Percentiles rank a stretch among this genome's conserved stretches.
phyloP scores from a whole-genome alignment of 2,888 invertebrate genomes.

The Mythimna ferrago region DNA sequence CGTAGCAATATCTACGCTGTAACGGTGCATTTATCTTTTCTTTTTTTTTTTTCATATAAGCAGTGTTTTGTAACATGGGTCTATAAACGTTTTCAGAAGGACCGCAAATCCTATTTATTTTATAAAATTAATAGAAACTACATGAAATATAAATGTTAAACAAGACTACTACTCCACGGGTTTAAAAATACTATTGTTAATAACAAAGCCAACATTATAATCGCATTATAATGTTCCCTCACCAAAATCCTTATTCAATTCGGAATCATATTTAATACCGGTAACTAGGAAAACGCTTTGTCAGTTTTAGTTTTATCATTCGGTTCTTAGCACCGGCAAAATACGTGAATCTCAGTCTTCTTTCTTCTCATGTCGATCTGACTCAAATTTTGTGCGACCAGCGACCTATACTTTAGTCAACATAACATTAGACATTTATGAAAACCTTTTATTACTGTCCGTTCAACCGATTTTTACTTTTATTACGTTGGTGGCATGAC shows the following conservation, averaged over 20 bases:
- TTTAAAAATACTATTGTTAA: background rate
- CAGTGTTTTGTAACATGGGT: background rate
- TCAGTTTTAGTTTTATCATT: background rate
- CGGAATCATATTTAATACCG: constrained; percentile 17
- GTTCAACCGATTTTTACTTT: no score
- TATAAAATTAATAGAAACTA: background rate
- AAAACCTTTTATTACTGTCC: no score
- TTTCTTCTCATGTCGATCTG: no score
- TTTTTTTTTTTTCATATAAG: background rate
- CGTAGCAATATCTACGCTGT: background rate
- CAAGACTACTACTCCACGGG: constrained; percentile 24
- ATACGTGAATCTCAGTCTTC: background rate
- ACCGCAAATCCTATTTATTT: no score
- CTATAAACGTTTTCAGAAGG: no score
- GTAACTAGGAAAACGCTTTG: background rate
- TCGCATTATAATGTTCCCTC: constrained; percentile 21
- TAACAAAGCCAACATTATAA: constrained; percentile 22
- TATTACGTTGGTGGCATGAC: no score
- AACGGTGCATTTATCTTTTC: no score
- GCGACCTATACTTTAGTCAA: no score
- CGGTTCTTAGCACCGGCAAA: background rate
- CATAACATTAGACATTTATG: no score
- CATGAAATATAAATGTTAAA: background rate
- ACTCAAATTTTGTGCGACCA: no score
- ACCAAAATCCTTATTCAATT: background rate